phyloP scores from a whole-genome alignment of 2,113 vertebrate genomes.

The Tenrec ecaudatus region DNA sequence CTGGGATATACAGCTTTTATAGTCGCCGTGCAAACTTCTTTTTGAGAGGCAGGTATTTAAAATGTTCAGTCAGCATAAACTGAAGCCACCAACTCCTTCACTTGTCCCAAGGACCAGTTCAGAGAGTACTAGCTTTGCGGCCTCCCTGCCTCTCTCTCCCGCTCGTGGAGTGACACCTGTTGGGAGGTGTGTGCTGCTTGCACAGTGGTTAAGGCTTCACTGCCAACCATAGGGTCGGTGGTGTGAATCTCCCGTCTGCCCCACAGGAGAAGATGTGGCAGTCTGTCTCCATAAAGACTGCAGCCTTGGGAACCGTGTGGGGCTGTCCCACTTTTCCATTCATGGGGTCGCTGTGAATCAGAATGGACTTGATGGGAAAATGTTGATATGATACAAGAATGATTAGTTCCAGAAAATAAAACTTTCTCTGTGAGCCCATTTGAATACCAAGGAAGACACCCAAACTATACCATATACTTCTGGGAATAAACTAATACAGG shows the following conservation, averaged over 20 bases:
- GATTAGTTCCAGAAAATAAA: not conserved
- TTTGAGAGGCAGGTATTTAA: conserved; percentile 21
- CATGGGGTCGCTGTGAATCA: not conserved
- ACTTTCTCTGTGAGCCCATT: not conserved
- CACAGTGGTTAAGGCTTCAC: not conserved
- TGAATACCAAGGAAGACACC: not conserved
- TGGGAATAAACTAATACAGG: not conserved
- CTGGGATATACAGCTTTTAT: not conserved
- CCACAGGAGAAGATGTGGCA: not conserved
- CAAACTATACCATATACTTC: not conserved
- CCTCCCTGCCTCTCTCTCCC: not conserved
- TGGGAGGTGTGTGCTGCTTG: not conserved
- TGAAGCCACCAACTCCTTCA: not conserved
- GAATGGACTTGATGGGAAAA: not conserved
- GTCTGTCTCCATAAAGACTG: not conserved
- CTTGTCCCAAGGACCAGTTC: not conserved
- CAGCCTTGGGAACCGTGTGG: not conserved
- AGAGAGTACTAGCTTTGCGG: not conserved
- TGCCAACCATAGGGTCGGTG: not conserved
- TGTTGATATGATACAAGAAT: not conserved
- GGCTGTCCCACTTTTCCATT: not conserved
- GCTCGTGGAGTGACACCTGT: not conserved
- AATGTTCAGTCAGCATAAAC: conserved; percentile 22
- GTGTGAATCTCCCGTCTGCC: not conserved
- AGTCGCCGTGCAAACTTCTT: not conserved